phyloP scores from a whole-genome alignment of 2,113 vertebrate species.

The Neolamprologus longior region DNA sequence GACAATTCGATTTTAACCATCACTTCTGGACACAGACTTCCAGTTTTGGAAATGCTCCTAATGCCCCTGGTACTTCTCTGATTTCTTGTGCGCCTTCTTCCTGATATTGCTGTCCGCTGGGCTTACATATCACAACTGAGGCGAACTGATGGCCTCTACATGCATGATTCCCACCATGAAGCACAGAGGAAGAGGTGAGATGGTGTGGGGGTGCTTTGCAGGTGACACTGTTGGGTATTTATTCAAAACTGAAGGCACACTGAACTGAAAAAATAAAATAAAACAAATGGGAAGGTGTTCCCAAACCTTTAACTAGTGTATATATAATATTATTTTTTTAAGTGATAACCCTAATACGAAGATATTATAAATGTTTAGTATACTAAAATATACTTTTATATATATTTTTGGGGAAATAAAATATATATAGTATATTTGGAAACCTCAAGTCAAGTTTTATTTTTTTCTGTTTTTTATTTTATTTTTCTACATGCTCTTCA shows the following conservation, averaged over 20 bases:
- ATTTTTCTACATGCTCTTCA: neutral
- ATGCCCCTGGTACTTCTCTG: neutral
- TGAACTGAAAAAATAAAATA: neutral
- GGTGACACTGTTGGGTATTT: neutral
- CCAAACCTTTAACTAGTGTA: neutral
- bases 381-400: no score
- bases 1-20: neutral
- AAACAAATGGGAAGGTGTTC: neutral
- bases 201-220: neutral
- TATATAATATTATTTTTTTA: neutral
- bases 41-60: neutral
- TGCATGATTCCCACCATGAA: neutral
- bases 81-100: neutral
- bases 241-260: neutral
- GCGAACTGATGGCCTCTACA: neutral
- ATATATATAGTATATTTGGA: neutral
- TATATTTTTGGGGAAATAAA: accelerated
- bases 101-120: neutral
- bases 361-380: neutral
- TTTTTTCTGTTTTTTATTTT: neutral
- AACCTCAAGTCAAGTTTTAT: neutral
- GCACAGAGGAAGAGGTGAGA: neutral
- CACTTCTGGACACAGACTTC: neutral
- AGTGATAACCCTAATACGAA: neutral
- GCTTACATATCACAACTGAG: neutral